Evolutionary conservation across 2,113 vertebrate species (phyloP).

Genomic region (Oreocharis arfaki): DNA sequence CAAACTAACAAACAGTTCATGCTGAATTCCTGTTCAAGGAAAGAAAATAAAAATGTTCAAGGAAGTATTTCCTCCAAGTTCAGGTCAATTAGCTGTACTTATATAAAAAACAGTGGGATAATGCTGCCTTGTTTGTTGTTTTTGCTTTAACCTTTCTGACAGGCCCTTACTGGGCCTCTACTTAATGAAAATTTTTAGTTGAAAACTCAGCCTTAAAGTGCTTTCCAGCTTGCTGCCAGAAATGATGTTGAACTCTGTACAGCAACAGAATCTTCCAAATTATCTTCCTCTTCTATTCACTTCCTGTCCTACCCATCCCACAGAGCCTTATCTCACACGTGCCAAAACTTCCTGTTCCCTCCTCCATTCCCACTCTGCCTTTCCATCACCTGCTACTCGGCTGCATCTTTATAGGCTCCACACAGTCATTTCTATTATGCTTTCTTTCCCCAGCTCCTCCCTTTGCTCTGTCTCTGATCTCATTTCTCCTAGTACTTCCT

Average conservation of each 20-base stretch:
- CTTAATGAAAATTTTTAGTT: not conserved
- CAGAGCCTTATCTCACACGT: accelerated
- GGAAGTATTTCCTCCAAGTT: not conserved
- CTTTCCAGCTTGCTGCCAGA: not conserved
- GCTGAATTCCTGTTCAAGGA: not conserved
- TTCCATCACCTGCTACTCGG: not conserved
- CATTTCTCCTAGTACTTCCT: not conserved
- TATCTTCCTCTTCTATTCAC: not conserved
- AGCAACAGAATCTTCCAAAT: not conserved
- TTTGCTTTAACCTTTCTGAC: not conserved
- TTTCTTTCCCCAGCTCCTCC: not conserved
- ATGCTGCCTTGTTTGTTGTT: not conserved
- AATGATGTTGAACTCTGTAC: not conserved
- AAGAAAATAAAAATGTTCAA: not conserved
- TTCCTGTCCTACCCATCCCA: not conserved
- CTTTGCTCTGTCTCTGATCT: not conserved
- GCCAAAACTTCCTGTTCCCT: not conserved
- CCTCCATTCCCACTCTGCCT: not conserved
- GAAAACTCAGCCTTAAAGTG: not conserved
- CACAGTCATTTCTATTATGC: not conserved
- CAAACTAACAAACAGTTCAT: not conserved
- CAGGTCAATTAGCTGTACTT: not conserved
- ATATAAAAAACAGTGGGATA: not conserved
- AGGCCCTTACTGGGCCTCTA: not conserved
- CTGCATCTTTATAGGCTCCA: not conserved